phyloP scores from a whole-genome alignment of 2,888 invertebrate species.

The Drosophila kambysellisi region DNA sequence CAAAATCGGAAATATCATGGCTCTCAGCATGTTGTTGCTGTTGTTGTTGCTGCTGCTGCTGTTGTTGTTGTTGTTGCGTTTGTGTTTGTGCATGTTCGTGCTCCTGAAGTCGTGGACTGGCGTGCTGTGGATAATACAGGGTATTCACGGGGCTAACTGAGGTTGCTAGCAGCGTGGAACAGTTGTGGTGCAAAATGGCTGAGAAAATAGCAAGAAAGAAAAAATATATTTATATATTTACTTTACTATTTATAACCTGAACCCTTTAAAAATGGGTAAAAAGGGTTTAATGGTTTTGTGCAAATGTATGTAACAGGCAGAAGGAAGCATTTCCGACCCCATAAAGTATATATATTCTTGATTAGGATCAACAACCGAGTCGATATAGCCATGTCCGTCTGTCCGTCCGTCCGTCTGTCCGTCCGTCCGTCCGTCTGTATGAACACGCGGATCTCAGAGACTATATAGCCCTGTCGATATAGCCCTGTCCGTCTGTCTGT shows the following conservation, averaged over 20 bases:
- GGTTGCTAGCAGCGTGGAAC: constrained; percentile 84
- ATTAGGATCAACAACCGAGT: too few species aligned
- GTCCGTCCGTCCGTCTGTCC: too few species aligned
- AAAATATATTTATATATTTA: not conserved
- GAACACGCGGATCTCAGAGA: too few species aligned
- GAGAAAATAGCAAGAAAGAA: not conserved
- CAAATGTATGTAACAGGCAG: too few species aligned
- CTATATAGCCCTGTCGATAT: too few species aligned
- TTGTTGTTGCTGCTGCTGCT: constrained; percentile 6
- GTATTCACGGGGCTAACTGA: constrained; percentile 86
- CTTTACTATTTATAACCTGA: not conserved
- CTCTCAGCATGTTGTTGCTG: constrained; percentile 85
- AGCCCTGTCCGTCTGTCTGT: too few species aligned
- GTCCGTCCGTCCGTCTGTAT: too few species aligned
- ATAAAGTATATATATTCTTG: too few species aligned
- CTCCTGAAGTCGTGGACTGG: constrained; percentile 78
- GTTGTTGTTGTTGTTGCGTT: constrained; percentile 52
- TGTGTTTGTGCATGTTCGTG: constrained; percentile 71
- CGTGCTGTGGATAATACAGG: constrained; percentile 86
- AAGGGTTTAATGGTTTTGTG: too few species aligned
- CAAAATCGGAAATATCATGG: constrained; percentile 97
- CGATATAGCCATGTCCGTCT: too few species aligned
- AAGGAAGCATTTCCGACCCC: too few species aligned
- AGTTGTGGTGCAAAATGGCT: constrained; percentile 64
- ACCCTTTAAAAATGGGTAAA: too few species aligned